Conservation (phyloP, 2,113 vertebrate species). For the Corythoichthys intestinalis region DNA sequence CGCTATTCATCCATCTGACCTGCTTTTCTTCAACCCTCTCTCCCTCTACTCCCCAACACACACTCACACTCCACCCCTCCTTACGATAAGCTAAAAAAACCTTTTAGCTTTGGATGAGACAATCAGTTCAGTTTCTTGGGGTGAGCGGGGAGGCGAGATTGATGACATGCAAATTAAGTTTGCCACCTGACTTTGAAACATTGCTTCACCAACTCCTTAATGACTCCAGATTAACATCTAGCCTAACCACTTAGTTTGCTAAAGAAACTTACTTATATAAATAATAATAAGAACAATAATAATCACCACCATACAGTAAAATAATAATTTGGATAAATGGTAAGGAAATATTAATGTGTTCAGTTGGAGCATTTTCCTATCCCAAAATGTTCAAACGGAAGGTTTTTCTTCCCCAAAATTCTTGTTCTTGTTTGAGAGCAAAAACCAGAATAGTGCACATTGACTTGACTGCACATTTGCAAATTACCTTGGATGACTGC, state of each 20-base stretch:
- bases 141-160: constrained; percentile 14
- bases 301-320: no score
- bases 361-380: no score
- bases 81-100: constrained; percentile 46
- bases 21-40: constrained; percentile 53
- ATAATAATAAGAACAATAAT: no score
- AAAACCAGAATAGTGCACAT: no score
- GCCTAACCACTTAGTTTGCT: not conserved
- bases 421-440: no score
- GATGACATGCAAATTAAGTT: constrained; percentile 50
- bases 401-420: no score
- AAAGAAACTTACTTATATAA: not conserved
- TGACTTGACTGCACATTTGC: no score
- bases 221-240: not conserved
- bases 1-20: constrained; percentile 68
- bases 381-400: no score
- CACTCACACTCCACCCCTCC: constrained; percentile 9
- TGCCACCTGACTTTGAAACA: constrained; percentile 51
- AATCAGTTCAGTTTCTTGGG: constrained; percentile 39
- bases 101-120: constrained; percentile 61
- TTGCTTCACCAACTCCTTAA: not conserved
- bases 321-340: no score
- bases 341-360: no score
- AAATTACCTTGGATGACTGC: no score
- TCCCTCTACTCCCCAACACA: constrained; percentile 11